These are phyloP conservation scores for Chionoecetes opilio DNA, from an alignment of 1,140 invertebrate genomes.

Conservation along the genomic window DNA sequence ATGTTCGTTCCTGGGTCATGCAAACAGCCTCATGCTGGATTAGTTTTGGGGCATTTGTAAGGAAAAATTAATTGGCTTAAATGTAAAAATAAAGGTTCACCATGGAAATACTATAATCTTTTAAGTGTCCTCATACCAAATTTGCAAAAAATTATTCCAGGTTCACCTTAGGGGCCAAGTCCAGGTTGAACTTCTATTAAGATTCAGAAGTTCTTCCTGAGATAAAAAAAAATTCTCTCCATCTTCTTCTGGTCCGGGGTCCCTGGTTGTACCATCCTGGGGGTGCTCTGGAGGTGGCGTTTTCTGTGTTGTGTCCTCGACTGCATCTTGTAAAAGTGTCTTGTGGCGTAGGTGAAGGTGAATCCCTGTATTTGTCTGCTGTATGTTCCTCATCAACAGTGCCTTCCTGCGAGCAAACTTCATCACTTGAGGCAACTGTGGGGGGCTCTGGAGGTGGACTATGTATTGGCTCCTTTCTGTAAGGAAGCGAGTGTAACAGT, in stretches of 20 bases:
- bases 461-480: background rate
- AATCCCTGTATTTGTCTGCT: too few relatives aligned
- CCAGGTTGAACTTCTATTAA: conserved; percentile 95
- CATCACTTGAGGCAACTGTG: background rate
- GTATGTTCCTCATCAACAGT: background rate
- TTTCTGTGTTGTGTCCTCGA: conserved; percentile 14
- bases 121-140: background rate
- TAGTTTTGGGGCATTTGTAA: too few relatives aligned
- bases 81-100: too few relatives aligned
- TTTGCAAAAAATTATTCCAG: background rate
- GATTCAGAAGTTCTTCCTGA: conserved; percentile 68
- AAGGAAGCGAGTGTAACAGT: background rate
- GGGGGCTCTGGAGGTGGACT: background rate
- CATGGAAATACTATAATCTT: too few relatives aligned
- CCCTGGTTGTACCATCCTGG: background rate
- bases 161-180: conserved; percentile 94
- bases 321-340: background rate
- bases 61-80: too few relatives aligned
- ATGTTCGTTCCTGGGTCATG: too few relatives aligned
- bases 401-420: background rate
- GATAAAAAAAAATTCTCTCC: conserved; percentile 39
- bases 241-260: background rate
- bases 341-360: background rate
- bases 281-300: background rate
- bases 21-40: too few relatives aligned